A percentile compares a stretch with the other conserved stretches of the same genome.
Conservation (phyloP, 2,797 vertebrate species). For the Mormyrus proboscirostris region DNA sequence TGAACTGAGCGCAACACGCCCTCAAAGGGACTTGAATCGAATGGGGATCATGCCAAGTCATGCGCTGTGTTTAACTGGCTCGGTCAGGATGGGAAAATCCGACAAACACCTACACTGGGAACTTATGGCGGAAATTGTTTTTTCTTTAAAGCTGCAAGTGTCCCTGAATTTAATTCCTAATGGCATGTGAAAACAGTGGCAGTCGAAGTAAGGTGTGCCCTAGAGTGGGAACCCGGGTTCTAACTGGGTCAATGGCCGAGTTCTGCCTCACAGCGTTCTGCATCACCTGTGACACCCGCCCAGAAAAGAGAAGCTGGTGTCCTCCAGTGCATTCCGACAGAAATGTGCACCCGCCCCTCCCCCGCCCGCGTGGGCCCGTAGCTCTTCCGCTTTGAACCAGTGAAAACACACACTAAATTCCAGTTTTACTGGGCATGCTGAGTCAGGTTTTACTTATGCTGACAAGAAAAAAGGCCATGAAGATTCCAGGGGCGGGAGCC, state of each 20-base stretch:
- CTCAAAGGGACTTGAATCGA: slow-evolving; percentile 42
- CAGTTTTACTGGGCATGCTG: neutral
- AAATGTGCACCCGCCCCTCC: neutral
- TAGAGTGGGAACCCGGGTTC: neutral
- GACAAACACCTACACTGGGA: slow-evolving; percentile 54
- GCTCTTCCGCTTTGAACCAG: neutral
- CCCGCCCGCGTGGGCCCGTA: neutral
- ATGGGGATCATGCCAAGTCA: slow-evolving; percentile 57
- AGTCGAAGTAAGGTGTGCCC: neutral
- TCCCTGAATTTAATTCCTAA: neutral
- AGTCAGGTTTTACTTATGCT: slow-evolving; percentile 2
- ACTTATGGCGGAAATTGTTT: slow-evolving; percentile 64
- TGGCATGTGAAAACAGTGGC: neutral
- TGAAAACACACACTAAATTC: neutral
- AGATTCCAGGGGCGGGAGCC: neutral
- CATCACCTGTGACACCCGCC: neutral
- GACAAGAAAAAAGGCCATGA: neutral
- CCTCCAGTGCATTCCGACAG: neutral
- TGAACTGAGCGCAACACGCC: slow-evolving; percentile 42
- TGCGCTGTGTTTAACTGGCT: slow-evolving; percentile 59
- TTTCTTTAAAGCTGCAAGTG: slow-evolving; percentile 34
- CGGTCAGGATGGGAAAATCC: slow-evolving; percentile 42
- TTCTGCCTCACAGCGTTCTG: neutral
- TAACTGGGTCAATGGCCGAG: neutral
- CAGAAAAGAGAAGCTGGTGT: neutral